These are phyloP conservation scores for Poeciliopsis paucimaculata DNA, from an alignment of 2,797 vertebrate genomes.

Conservation along the genomic window DNA sequence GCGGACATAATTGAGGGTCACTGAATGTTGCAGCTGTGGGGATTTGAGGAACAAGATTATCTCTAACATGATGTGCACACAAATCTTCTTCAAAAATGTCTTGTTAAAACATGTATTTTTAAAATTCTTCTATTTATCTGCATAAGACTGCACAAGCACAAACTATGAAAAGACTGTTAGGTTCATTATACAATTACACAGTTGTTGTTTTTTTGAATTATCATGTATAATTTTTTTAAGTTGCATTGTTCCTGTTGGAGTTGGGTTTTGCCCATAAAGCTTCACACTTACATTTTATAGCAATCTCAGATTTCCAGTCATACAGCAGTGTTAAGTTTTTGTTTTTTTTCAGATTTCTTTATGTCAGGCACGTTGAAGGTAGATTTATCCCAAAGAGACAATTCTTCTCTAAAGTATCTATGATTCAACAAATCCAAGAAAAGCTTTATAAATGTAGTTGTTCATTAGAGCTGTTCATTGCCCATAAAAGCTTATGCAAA, in stretches of 20 bases:
- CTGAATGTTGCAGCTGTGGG: neutral
- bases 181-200: neutral
- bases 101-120: neutral
- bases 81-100: neutral
- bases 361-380: neutral
- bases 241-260: neutral
- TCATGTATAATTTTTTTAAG: neutral
- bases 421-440: neutral
- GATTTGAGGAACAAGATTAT: neutral
- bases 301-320: slow-evolving; percentile 16
- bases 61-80: neutral
- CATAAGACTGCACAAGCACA: neutral
- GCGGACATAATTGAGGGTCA: neutral
- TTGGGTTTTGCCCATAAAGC: slow-evolving; percentile 1
- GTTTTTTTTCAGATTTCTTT: neutral
- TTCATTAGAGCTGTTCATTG: neutral
- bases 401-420: neutral
- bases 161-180: neutral
- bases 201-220: neutral
- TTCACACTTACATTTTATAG: slow-evolving; percentile 18
- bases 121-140: neutral
- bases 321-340: slow-evolving; percentile 46
- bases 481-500: neutral
- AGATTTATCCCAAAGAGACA: neutral
- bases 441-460: neutral